phyloP scores from a whole-genome alignment of 2,888 invertebrate genomes.

The Cylloceria caligata region DNA sequence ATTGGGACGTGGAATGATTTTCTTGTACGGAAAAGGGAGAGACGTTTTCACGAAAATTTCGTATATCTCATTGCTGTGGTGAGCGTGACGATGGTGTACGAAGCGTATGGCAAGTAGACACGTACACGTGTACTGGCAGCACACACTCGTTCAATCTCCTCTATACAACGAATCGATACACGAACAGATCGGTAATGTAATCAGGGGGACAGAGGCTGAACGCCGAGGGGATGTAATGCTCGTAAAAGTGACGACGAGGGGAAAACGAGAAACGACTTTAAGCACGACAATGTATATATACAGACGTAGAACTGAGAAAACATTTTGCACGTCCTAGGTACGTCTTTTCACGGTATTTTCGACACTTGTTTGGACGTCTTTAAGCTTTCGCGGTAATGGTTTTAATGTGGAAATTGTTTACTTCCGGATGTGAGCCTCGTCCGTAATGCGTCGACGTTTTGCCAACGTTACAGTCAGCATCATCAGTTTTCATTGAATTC shows the following conservation, averaged over 20 bases:
- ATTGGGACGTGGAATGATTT: constrained; percentile 2
- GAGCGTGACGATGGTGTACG: constrained; percentile 5
- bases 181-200: constrained; percentile 48
- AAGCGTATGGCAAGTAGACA: constrained; percentile 4
- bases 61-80: constrained; percentile 1
- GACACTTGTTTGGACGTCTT: not conserved
- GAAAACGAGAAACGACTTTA: constrained; percentile 25
- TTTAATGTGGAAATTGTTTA: too few species aligned
- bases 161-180: constrained; percentile 47
- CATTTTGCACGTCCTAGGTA: constrained; percentile 11
- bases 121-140: not conserved
- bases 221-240: constrained; percentile 38
- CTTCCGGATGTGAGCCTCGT: too few species aligned
- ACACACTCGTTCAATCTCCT: constrained; percentile 11
- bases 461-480: too few species aligned
- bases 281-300: not conserved
- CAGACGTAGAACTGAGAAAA: constrained; percentile 23
- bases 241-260: constrained; percentile 50
- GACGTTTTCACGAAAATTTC: constrained; percentile 21
- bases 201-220: constrained; percentile 46
- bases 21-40: not conserved
- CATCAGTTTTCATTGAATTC: too few species aligned
- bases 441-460: too few species aligned
- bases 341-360: constrained; percentile 21
- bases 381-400: too few species aligned